Percentiles rank a stretch among this genome's conserved stretches.
phyloP scores from a whole-genome alignment of 2,797 vertebrate species.

The Cygnus olor region DNA sequence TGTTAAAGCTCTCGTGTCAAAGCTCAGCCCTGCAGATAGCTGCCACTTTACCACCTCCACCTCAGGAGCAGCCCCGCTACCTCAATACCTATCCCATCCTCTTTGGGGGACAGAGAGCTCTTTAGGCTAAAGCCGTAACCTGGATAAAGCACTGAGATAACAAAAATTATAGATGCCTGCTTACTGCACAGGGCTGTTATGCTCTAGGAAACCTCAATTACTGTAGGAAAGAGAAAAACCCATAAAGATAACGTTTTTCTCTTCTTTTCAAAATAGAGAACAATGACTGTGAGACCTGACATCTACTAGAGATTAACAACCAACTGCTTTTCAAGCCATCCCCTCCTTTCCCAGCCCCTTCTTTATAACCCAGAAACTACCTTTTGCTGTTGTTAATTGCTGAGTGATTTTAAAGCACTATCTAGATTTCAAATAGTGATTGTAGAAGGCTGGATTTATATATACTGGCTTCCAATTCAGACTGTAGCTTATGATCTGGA shows the following conservation, averaged over 20 bases:
- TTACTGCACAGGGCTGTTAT: neutral
- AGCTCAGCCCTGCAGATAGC: neutral
- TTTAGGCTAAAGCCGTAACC: neutral
- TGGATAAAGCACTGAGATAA: neutral
- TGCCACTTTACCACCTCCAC: neutral
- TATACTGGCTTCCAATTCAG: neutral
- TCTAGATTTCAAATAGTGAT: neutral
- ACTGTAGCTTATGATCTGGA: neutral
- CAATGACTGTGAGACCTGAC: neutral
- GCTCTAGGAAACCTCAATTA: neutral
- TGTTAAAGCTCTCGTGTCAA: neutral
- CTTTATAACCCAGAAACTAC: neutral
- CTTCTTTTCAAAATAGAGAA: neutral
- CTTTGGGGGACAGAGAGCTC: neutral
- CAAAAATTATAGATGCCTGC: neutral
- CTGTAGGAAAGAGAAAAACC: neutral
- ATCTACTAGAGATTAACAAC: neutral
- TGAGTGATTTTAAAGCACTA: neutral
- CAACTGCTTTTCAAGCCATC: neutral
- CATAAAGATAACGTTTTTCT: neutral
- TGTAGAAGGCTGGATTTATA: neutral
- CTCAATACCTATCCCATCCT: neutral
- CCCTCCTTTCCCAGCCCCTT: neutral
- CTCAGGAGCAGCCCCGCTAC: neutral
- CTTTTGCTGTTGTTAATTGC: neutral